phyloP scores from a whole-genome alignment of 2,113 vertebrate species.

The Gorsachius goisagi region DNA sequence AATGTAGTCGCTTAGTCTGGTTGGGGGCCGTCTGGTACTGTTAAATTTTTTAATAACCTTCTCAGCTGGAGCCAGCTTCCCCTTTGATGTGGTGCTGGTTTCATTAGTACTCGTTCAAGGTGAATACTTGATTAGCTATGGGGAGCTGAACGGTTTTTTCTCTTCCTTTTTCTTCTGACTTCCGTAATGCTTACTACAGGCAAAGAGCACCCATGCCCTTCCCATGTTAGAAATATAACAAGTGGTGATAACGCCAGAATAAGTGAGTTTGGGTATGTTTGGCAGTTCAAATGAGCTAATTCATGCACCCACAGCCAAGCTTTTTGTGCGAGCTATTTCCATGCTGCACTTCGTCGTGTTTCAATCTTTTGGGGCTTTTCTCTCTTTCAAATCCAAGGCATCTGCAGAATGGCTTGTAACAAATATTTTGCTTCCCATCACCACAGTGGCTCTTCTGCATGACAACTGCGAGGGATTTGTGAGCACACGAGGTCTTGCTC shows the following conservation, averaged over 20 bases:
- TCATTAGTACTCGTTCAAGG: not conserved
- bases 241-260: not conserved
- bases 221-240: not conserved
- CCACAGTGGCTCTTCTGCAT: not conserved
- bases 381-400: not conserved
- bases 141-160: not conserved
- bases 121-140: conserved; percentile 32
- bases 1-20: not conserved
- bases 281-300: not conserved
- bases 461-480: not conserved
- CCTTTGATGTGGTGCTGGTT: conserved; percentile 41
- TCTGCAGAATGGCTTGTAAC: not conserved
- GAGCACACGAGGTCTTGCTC: not conserved
- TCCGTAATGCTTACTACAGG: not conserved
- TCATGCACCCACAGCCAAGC: not conserved
- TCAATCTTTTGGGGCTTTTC: not conserved
- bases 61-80: not conserved
- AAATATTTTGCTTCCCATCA: not conserved
- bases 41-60: conserved; percentile 29
- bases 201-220: not conserved
- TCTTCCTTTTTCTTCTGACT: not conserved
- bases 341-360: not conserved
- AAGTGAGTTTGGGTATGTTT: not conserved
- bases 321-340: not conserved
- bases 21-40: not conserved